phyloP scores from a whole-genome alignment of 2,113 vertebrate species.

The Entelurus aequoreus region DNA sequence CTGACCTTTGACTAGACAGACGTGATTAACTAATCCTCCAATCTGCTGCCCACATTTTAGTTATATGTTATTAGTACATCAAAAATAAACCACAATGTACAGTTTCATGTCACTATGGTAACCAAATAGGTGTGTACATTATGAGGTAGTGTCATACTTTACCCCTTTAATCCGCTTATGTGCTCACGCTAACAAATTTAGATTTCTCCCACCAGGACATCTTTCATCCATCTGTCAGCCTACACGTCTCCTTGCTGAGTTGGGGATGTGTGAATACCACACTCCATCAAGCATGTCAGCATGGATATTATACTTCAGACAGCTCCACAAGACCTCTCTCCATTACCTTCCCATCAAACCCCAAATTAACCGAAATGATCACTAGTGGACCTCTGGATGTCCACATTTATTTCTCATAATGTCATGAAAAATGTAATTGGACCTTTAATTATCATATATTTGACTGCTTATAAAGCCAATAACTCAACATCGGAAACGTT shows the following conservation, averaged over 20 bases:
- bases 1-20: no score
- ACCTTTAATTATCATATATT: constrained; percentile 4
- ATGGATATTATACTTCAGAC: constrained; percentile 51
- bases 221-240: constrained; percentile 64
- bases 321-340: constrained; percentile 45
- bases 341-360: constrained; percentile 51
- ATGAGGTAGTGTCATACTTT: constrained; percentile 15
- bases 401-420: constrained; percentile 30
- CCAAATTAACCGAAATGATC: constrained; percentile 46
- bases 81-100: background rate
- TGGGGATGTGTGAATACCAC: constrained; percentile 59
- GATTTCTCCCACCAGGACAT: constrained; percentile 60
- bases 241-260: constrained; percentile 44
- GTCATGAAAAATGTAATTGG: constrained; percentile 4
- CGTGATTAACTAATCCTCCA: no score
- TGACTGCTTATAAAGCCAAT: constrained; percentile 4
- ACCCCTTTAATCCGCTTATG: constrained; percentile 47
- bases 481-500: background rate
- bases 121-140: background rate
- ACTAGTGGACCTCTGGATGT: constrained; percentile 17
- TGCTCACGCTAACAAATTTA: constrained; percentile 54
- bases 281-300: constrained; percentile 63
- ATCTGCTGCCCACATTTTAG: no score
- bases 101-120: background rate
- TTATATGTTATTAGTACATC: no score